phyloP scores from a whole-genome alignment of 1,140 invertebrate genomes.

The Drosophila rhopaloa region DNA sequence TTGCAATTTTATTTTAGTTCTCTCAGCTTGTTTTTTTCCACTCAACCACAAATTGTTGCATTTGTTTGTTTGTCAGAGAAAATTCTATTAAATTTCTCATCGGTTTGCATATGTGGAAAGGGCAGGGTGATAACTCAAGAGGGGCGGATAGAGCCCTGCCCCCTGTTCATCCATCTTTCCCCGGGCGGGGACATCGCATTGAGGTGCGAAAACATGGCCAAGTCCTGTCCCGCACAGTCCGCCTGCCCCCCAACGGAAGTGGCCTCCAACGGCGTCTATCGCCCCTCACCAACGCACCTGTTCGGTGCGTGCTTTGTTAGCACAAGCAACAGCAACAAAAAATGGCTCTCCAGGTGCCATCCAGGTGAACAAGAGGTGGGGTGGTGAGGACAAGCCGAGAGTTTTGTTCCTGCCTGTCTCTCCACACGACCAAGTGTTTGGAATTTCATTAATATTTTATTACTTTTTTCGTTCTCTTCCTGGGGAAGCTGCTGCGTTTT shows the following conservation, averaged over 20 bases:
- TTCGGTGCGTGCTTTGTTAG: slow-evolving; percentile 75
- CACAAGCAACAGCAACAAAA: slow-evolving; percentile 54
- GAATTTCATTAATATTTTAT: slow-evolving; percentile 85
- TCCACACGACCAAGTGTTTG: slow-evolving; percentile 77
- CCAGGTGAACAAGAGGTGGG: slow-evolving; percentile 7
- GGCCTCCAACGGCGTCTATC: slow-evolving; percentile 48
- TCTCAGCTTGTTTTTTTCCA: slow-evolving; percentile 43
- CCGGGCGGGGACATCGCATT: slow-evolving; percentile 23
- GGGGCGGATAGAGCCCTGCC: background rate
- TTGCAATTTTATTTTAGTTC: slow-evolving; percentile 57
- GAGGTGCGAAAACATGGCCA: slow-evolving; percentile 72
- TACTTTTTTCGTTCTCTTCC: slow-evolving; percentile 59
- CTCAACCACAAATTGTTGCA: slow-evolving; percentile 65
- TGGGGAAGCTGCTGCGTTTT: slow-evolving; percentile 33
- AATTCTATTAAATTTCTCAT: slow-evolving; percentile 65
- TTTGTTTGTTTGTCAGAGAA: slow-evolving; percentile 53
- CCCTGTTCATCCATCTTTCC: slow-evolving; percentile 19
- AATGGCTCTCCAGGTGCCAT: slow-evolving; percentile 74
- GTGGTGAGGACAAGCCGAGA: slow-evolving; percentile 14
- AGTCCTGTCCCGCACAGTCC: slow-evolving; percentile 22
- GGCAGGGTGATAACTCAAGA: background rate
- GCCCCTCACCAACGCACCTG: background rate
- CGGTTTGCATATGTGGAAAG: slow-evolving; percentile 42
- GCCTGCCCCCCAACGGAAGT: slow-evolving; percentile 58
- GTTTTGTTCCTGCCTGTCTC: slow-evolving; percentile 29